Percentiles rank a stretch among this genome's conserved stretches.
Evolutionary conservation across 2,888 invertebrate genomes (phyloP).

Genomic region (Amblyjoppa fuscipennis): DNA sequence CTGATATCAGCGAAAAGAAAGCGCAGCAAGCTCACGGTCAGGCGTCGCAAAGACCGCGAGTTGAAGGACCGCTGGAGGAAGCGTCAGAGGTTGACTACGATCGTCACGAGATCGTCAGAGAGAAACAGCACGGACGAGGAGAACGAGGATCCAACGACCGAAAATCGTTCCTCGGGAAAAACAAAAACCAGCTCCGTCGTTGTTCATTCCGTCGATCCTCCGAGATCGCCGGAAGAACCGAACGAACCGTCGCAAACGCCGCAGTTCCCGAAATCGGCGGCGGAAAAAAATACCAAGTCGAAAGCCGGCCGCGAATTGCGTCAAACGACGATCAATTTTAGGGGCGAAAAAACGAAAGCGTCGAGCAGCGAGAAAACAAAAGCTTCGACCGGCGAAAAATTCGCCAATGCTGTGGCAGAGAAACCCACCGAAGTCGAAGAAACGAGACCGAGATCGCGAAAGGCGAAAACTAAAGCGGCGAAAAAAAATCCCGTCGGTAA

Average conservation of each 20-base stretch:
- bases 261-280: not conserved
- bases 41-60: conserved; percentile 1
- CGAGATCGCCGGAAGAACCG: not conserved
- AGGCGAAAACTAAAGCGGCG: not conserved
- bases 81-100: not conserved
- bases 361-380: not conserved
- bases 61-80: conserved; percentile 6
- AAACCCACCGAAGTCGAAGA: not conserved
- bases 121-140: not conserved
- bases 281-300: not conserved
- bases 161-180: not conserved
- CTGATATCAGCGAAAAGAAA: not conserved
- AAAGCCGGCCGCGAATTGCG: not conserved
- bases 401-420: not conserved
- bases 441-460: not conserved
- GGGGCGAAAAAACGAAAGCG: not conserved
- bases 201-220: too few species aligned
- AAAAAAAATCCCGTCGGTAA: not conserved
- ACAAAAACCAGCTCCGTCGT: not conserved
- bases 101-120: not conserved
- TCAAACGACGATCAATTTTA: conserved; percentile 4
- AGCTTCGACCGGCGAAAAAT: not conserved
- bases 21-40: not conserved
- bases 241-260: not conserved
- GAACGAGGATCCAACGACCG: not conserved